Evolutionary conservation across 2,797 vertebrate species (phyloP), one percentile per base, ranked within the genome.

Genomic region (Buceros bicornis): DNA sequence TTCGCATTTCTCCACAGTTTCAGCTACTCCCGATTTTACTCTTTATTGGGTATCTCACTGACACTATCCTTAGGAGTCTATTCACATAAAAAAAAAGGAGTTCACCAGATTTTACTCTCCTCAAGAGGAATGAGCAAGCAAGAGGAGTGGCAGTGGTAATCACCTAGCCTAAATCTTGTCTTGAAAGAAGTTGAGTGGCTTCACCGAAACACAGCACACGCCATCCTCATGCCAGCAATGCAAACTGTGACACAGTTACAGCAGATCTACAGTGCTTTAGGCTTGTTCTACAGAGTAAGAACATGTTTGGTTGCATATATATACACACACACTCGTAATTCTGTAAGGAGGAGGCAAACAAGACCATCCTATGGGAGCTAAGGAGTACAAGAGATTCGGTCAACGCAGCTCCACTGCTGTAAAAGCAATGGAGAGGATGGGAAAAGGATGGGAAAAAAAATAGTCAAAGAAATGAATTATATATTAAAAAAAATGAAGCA

Each of bases 341-440:
- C 37, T 12, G 2, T 2, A 45, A 50, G 61, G 58, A 66, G 42
- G 9, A 3, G 8, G 45, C 53, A 83, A 93, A 78, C 28, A 64
- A 28, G 11, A 13, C 25, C 21, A 18, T 5, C 2, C 0, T 19
- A 42, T 3, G 16, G 2, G 40, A 65, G 47, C 24, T 53, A 33
- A 48, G 58, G n/a, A 64, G 42, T 25, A 45, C 28, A 50, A 72
- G 13, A 72, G 6, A 66, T 58, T 58, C 24, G 47, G 45, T 58
- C 45, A 78, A 54, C 26, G 47, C 21, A 74, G 42, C 35, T 37
- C 42, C 3, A 5, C n/a, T 48, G 25, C 5, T n/a, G 13, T 37
- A 62, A 76, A 69, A 85, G 33, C 10, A 79, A 22, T 5, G 2
- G 14, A 45, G 17, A 48, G 47, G 47, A 20, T 48, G 47, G 47